Evolutionary conservation across 1,140 invertebrate species (phyloP).

Genomic region (Luehdorfia chinensis): DNA sequence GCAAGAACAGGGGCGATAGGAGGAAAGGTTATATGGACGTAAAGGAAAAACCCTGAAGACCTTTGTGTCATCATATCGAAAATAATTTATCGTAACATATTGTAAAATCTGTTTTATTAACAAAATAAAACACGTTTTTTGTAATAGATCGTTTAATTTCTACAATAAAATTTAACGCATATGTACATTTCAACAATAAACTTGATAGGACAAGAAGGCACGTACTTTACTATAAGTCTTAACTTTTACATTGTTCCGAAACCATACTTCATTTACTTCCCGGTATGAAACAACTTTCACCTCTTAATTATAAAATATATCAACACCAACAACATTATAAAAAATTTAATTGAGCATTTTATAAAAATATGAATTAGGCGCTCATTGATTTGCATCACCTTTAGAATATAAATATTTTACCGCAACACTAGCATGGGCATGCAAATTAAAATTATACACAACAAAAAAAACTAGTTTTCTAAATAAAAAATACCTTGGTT

Average conservation of each 20-base stretch:
- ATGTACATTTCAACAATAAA: conserved; percentile 65
- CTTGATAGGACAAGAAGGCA: conserved; percentile 61
- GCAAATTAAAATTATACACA: not conserved
- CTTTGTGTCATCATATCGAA: not conserved
- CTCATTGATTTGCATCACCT: no score
- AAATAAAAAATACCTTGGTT: conserved; percentile 4
- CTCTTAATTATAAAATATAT: conserved; percentile 25
- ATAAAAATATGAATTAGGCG: conserved; percentile 14
- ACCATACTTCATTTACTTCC: conserved; percentile 37
- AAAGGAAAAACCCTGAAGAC: conserved; percentile 44
- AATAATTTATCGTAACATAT: no score
- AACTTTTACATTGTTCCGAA: conserved; percentile 27
- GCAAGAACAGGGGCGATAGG: conserved; percentile 38
- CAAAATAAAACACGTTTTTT: conserved; percentile 36
- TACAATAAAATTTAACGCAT: conserved; percentile 40
- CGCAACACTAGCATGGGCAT: conserved; percentile 1
- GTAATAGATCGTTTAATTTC: conserved; percentile 67
- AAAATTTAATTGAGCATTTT: conserved; percentile 30
- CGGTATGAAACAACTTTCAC: conserved; percentile 50
- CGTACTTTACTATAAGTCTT: conserved; percentile 33
- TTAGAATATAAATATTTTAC: no score
- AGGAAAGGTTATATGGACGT: conserved; percentile 64
- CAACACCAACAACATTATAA: conserved; percentile 6
- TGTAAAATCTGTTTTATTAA: conserved; percentile 13
- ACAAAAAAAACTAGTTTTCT: not conserved